phyloP scores from a whole-genome alignment of 2,113 vertebrate genomes.

The Pitta sordida region DNA sequence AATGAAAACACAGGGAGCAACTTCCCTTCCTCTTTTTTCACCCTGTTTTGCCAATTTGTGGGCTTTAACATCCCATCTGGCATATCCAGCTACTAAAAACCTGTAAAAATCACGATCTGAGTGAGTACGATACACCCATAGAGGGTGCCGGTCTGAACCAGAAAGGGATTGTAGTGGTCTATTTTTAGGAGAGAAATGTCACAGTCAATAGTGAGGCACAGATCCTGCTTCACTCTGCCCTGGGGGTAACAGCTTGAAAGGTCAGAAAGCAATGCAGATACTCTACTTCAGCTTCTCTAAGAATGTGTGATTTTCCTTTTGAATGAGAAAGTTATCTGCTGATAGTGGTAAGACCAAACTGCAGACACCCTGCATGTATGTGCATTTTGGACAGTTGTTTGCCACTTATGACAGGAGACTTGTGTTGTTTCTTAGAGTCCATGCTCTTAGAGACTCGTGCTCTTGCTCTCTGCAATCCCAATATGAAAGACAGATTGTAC shows the following conservation, averaged over 20 bases:
- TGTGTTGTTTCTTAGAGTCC: not conserved
- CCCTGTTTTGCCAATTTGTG: not conserved
- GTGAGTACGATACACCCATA: not conserved
- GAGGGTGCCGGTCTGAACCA: not conserved
- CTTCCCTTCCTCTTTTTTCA: not conserved
- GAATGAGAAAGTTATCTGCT: not conserved
- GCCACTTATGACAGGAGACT: not conserved
- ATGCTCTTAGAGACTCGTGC: not conserved
- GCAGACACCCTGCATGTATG: not conserved
- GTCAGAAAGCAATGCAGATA: slow-evolving; percentile 11
- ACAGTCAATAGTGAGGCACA: slow-evolving; percentile 29
- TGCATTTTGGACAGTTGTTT: not conserved
- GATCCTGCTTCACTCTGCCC: slow-evolving; percentile 27
- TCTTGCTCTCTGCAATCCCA: not conserved
- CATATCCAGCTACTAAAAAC: not conserved
- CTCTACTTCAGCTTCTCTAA: not conserved
- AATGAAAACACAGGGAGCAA: not conserved
- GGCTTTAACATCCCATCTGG: not conserved
- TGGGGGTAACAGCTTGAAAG: slow-evolving; percentile 37
- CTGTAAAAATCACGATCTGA: not conserved
- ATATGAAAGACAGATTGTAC: rapidly evolving
- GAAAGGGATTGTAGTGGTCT: slow-evolving; percentile 8
- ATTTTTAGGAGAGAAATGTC: slow-evolving; percentile 54
- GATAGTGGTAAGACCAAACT: not conserved
- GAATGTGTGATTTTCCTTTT: not conserved